Percentiles rank a stretch among this genome's conserved stretches.
Evolutionary conservation across 2,888 invertebrate genomes (phyloP).

Genomic region (Luperina nickerlii): DNA sequence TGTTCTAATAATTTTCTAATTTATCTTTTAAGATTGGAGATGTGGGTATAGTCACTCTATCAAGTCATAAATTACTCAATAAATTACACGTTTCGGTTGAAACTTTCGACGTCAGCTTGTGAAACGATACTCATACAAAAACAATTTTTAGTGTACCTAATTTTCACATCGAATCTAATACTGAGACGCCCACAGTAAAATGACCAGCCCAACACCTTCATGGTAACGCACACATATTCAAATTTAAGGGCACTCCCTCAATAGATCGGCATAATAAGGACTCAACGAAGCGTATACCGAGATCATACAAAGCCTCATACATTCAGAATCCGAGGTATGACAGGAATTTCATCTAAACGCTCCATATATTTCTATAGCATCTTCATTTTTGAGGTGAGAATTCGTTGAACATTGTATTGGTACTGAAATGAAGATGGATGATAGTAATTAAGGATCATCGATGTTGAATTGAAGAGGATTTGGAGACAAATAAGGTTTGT

Average conservation of each 20-base stretch:
- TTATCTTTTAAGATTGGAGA: neutral
- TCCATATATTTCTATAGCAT: slow-evolving; percentile 32
- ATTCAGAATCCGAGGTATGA: slow-evolving; percentile 43
- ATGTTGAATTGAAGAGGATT: neutral
- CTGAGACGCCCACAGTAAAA: neutral
- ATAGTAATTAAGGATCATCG: slow-evolving; percentile 15
- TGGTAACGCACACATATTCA: slow-evolving; percentile 20
- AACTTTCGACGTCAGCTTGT: neutral
- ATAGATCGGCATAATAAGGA: slow-evolving; percentile 43
- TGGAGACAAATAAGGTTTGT: neutral
- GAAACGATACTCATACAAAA: neutral
- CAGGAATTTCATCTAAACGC: slow-evolving; percentile 61
- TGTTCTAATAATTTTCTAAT: neutral
- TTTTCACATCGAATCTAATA: neutral
- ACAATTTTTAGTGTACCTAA: neutral
- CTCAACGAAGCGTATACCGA: slow-evolving; percentile 13
- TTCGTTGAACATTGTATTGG: slow-evolving; percentile 28
- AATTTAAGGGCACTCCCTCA: slow-evolving; percentile 25
- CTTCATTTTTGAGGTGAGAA: slow-evolving; percentile 44
- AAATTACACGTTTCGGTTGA: neutral
- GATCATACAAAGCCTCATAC: slow-evolving; percentile 54
- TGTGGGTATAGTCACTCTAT: neutral
- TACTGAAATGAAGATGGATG: slow-evolving; percentile 43
- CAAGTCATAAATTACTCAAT: neutral
- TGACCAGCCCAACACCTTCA: neutral